A percentile compares a stretch with the other conserved stretches of the same genome.
Conservation (phyloP, 2,113 vertebrate species). For the Antechinus stuartii region DNA sequence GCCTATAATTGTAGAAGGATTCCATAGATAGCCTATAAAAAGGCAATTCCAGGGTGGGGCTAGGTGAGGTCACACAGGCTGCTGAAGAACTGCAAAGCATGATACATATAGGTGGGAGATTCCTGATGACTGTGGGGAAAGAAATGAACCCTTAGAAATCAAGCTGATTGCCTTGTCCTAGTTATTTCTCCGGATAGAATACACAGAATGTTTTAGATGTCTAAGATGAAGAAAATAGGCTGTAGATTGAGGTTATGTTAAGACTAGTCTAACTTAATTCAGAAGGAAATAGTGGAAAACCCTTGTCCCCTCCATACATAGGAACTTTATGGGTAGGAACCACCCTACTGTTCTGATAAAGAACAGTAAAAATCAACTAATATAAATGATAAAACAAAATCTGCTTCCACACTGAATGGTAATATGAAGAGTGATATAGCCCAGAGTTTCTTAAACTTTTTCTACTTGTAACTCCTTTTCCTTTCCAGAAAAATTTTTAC, state of each 20-base stretch:
- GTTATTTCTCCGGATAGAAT: not conserved
- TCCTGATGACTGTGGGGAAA: not conserved
- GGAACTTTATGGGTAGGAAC: not conserved
- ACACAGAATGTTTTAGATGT: not conserved
- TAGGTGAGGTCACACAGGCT: not conserved
- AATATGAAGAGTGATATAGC: not conserved
- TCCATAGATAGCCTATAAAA: not conserved
- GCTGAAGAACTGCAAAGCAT: not conserved
- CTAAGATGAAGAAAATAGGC: not conserved
- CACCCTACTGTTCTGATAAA: not conserved
- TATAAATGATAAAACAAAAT: not conserved
- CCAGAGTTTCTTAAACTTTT: too few relatives aligned
- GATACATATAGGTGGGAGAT: not conserved
- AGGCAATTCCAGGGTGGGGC: not conserved
- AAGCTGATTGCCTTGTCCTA: not conserved
- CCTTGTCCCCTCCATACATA: not conserved
- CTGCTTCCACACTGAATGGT: not conserved
- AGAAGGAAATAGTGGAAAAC: not conserved
- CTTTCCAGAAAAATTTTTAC: too few relatives aligned
- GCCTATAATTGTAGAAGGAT: not conserved
- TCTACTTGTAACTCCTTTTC: too few relatives aligned
- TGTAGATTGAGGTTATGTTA: not conserved
- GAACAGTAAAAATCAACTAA: not conserved
- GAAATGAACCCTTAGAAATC: not conserved
- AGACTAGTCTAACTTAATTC: not conserved